Base-by-base conservation (phyloP, 92 coral and sea anemone genomes). In the Siderastrea radians region DNA sequence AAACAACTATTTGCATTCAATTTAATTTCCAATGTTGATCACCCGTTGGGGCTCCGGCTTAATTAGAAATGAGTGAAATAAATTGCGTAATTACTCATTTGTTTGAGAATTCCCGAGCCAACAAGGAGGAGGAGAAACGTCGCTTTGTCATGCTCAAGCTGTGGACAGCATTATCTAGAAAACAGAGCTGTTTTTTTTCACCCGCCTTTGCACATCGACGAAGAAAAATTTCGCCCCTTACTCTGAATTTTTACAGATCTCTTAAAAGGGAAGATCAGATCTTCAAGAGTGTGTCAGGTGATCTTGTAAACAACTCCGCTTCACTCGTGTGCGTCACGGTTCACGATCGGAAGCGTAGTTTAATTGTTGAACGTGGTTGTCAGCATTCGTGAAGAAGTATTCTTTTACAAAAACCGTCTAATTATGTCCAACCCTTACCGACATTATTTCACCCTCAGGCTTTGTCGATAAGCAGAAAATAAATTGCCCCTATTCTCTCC, bases 351-450 rank as follows among this genome's bases (percentile, higher is more conserved):
- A 83, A 83, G 66, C 46, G 64, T 46, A 54, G 86, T 45, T 57
- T 69, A 26, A 69, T 82, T 82, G 86, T 9, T 45, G 51, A 3
- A 53, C 55, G 70, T 57, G 59, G 58, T 14, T 83, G 79, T 59
- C 79, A 83, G 49, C 68, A 47, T 70, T 48, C 69, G 87, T 59
- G 49, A 70, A 71, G 65, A 13, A 48, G 17, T n/a, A 12, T 49
- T 74, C 64, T 84, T 62, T 73, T 17, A 74, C 72, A 84, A 74
- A 63, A 44, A 53, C 80, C 72, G 87, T 62, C 74, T 84, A 48
- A 73, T 63, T 51, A 49, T 49, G 14, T 38, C 61, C 87, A 73
- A 14, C 66, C 72, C 62, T 73, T 4, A 48, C 80, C 52, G 72
- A 74, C 72, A 60, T 53, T 17, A 43, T 17, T 82, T 65, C 52